Base-by-base conservation (phyloP, 2,888 invertebrate genomes). In the Macropis europaea region DNA sequence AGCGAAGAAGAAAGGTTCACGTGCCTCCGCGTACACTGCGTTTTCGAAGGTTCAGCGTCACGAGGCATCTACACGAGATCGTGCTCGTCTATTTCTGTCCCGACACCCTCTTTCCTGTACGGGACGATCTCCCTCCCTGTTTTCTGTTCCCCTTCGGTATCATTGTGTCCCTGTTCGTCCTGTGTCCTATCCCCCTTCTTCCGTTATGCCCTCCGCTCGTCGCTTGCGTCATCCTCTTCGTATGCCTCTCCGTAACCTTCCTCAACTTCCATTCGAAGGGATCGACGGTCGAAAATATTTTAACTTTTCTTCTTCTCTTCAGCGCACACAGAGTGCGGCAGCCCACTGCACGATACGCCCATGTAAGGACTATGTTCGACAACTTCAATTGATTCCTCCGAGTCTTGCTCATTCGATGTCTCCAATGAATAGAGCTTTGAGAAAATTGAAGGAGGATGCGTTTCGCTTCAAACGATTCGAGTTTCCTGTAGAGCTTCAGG, bases 51-150 rank as follows among this genome's bases (percentile, higher is more conserved):
- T 74, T 79, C 56, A 57, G 53, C 68, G 73, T 79, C 79, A 79
- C 79, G 79, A 79, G 76, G 79, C 79, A 66, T 62, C 52, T 64
- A 61, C 73, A 72, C 67, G 66, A 73, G 73, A n/a, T n/a, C 70
- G 48, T 57, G 74, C 52, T 53, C 73, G 78, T 83, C 84, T 84
- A 85, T 84, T 84, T 84, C 76, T 79, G 83, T 84, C 82, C 73
- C 79, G 82, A 82, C 84, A 84, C 84, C 84, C 84, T 84, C 84
- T 83, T 82, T 84, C 82, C 83, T 82, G 84, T 83, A 57, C 64
- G 60, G 45, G 64, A 74, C 79, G 72, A 72, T 74, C 78, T 73
- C 76, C 59, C 64, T 62, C 36, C 57, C 26, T 50, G 32, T 7
- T 26, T 19, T 32, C 34, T 17, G 60, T 61, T 63, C 45, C 76